Base-by-base conservation (phyloP, 2,888 invertebrate genomes). In the Drosophila borealis region DNA sequence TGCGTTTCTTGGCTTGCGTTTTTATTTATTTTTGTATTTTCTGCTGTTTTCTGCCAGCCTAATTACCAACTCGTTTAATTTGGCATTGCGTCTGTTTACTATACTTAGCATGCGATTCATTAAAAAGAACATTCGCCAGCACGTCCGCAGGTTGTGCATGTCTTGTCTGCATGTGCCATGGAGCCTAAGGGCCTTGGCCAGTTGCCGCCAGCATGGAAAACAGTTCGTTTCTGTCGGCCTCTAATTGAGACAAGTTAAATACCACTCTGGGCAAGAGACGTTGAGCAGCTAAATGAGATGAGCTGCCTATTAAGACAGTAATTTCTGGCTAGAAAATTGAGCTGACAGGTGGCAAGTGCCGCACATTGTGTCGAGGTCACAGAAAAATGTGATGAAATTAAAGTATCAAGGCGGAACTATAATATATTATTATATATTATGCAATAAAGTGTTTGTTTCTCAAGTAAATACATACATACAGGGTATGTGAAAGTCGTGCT, bases 191-290 rank as follows among this genome's bases (percentile, higher is more conserved):
- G 42, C 39, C 34, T 54, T 34, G 63, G 54, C 33, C 59, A 45
- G 50, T 19, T 49, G 51, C 64, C 61, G 17, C 25, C 42, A 49
- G 59, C 61, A 25, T 45, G 19, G 39, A 2, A n/a, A 54, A 50
- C 51, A 54, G 63, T 73, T 68, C 70, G 81, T 69, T 66, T 66
- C 41, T 66, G 66, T 45, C 62, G 49, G 65, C 79, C 64, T 59
- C 75, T 78, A 84, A 82, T 81, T 87, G 81, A 72, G 73, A 75
- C 81, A 81, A 81, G 84, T 87, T 87, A 69, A 81, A 81, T 56
- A 51, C 59, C 72, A 60, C 82, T 70, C 64, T 39, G 53, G 48
- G 37, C 42, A 46, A 33, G 51, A 57, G 54, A 17, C 34, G 62
- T n/a, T 39, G 29, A 19, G 48, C 57, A 55, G 69, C 56, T 55